Conservation (phyloP, 2,113 vertebrate genomes). For the Daphoenositta chrysoptera region DNA sequence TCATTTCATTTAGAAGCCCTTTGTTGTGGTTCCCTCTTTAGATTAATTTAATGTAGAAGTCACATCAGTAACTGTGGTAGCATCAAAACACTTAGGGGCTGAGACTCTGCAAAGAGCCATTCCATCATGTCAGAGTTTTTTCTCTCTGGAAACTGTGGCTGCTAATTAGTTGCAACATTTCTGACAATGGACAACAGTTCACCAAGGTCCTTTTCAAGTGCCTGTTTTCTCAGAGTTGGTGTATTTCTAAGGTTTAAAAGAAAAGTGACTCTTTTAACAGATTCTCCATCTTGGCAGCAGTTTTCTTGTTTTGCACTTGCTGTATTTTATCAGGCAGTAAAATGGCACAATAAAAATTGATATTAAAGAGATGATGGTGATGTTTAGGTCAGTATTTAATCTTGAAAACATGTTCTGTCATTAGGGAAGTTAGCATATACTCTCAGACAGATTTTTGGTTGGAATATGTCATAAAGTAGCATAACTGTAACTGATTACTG, state of each 20-base stretch:
- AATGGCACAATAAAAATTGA: background rate
- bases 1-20: background rate
- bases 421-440: background rate
- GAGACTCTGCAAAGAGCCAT: background rate
- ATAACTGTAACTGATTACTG: background rate
- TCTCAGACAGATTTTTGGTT: background rate
- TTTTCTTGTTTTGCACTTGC: background rate
- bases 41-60: constrained; percentile 58
- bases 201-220: background rate
- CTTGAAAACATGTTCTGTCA: background rate
- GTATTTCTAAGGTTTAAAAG: background rate
- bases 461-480: background rate
- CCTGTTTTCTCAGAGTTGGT: background rate
- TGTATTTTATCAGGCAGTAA: background rate
- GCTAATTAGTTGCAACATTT: constrained; percentile 44
- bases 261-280: background rate
- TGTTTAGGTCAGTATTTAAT: background rate
- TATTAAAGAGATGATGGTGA: background rate
- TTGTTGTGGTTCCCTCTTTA: background rate
- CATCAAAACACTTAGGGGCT: constrained; percentile 11
- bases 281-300: background rate
- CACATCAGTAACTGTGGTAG: constrained; percentile 37
- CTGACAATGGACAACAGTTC: background rate
- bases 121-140: background rate
- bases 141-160: background rate